These are phyloP conservation scores for Oncorhynchus nerka DNA, from an alignment of 2,113 vertebrate species.

Conservation along the genomic window DNA sequence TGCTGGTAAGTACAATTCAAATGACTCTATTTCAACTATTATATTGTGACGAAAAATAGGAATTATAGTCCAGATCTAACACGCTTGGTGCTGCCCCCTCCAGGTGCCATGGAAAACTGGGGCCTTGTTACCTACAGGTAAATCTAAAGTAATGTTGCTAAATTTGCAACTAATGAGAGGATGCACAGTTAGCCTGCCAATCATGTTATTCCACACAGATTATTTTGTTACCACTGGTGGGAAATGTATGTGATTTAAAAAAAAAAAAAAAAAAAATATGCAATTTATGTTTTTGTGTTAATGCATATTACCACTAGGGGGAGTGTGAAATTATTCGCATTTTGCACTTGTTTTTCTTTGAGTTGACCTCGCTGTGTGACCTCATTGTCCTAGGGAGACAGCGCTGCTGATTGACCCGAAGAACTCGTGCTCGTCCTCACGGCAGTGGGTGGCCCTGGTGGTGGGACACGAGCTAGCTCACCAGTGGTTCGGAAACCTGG, in stretches of 20 bases:
- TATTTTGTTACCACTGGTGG: too few species aligned
- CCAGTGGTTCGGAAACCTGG: constrained; percentile 99
- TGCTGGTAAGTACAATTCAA: constrained; percentile 81
- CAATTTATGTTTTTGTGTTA: too few species aligned
- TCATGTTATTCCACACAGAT: too few species aligned
- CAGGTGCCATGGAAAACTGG: constrained; percentile 99
- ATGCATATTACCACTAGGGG: too few species aligned
- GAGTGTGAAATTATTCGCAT: background rate
- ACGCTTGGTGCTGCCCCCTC: background rate
- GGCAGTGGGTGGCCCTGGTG: constrained; percentile 97
- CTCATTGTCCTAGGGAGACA: constrained; percentile 82
- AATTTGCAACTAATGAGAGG: background rate
- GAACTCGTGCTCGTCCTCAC: constrained; percentile 96
- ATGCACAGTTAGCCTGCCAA: too few species aligned
- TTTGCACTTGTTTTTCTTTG: background rate
- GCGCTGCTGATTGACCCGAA: constrained; percentile 96
- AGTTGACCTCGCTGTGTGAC: constrained; percentile 13
- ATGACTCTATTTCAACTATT: constrained; percentile 45
- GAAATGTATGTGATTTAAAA: too few species aligned
- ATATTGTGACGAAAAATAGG: too few species aligned
- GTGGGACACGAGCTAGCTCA: constrained; percentile 97
- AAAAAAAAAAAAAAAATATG: too few species aligned
- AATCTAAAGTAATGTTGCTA: constrained; percentile 5
- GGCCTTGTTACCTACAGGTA: constrained; percentile 99
- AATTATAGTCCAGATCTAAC: background rate